Base-by-base conservation (phyloP, 1,140 invertebrate species). In the Limonius californicus region DNA sequence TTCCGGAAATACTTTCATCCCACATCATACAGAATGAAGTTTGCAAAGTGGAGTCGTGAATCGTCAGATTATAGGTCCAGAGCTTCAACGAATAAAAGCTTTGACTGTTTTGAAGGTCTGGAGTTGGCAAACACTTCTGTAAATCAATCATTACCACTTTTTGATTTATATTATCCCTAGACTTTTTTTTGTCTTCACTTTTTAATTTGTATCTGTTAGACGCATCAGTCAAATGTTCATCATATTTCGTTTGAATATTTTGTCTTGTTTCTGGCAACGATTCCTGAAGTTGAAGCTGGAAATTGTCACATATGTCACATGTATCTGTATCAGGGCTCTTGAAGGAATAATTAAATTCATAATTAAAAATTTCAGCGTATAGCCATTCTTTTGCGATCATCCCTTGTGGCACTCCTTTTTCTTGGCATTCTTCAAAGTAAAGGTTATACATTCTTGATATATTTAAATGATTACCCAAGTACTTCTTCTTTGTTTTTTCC, bases 41-140 rank as follows among this genome's bases (percentile, higher is more conserved):
- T 45, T 59, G 50, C 21, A 9, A n/a, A 14, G 47, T 50, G 8
- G 47, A 7, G 18, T 59, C 58, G 32, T 32, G 39, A 15, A 59
- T 54, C 8, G 58, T 53, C 8, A 43, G 54, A 35, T 59, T 59
- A 27, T 43, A 59, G 2, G 19, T 32, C 42, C 58, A 53, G 2
- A 59, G 23, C 32, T 53, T 59, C 32, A 59, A 53, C 9, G 21
- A 15, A 35, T 53, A 59, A 32, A 59, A 59, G 39, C 58, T 53
- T 54, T 59, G 58, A 14, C 50, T 16, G 39, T 61, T 61, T 3
- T 11, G 16, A 8, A 61, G 23, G 9, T 23, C 12, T 7, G 59
- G 59, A 14, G 27, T 27, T 11, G 57, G 57, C n/a, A 59, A 19
- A 20, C 57, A 59, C 53, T 59, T 59, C 30, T 59, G 57, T n/a